Evolutionary conservation across 1,140 invertebrate species (phyloP).

Genomic region (Drosophila bocqueti): DNA sequence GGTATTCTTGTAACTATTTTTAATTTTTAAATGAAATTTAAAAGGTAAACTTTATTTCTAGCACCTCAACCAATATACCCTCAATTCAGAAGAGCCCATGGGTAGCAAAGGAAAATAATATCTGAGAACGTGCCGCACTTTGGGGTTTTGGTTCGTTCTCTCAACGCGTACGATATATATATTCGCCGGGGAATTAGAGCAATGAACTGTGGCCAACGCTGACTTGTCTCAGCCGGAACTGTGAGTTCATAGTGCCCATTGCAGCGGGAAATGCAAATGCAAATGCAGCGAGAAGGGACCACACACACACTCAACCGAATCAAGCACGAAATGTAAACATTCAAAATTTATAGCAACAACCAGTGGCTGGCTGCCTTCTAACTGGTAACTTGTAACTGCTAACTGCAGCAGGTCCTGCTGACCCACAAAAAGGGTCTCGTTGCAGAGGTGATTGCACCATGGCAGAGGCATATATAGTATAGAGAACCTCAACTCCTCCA

Average conservation of each 20-base stretch:
- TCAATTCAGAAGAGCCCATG: neutral
- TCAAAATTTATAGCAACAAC: slow-evolving; percentile 66
- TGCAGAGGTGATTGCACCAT: slow-evolving; percentile 64
- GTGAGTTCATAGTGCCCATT: slow-evolving; percentile 79
- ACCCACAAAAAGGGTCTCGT: slow-evolving; percentile 59
- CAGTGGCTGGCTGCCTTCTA: slow-evolving; percentile 13
- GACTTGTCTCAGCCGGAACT: slow-evolving; percentile 74
- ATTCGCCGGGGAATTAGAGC: slow-evolving; percentile 54
- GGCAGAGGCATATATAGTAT: neutral
- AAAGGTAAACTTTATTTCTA: too few relatives aligned
- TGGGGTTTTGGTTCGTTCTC: slow-evolving; percentile 29
- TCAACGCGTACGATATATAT: slow-evolving; percentile 31
- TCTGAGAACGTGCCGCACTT: slow-evolving; percentile 42
- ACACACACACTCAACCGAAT: slow-evolving; percentile 29
- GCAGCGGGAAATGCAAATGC: slow-evolving; percentile 44
- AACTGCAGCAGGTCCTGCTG: slow-evolving; percentile 55
- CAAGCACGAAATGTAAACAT: slow-evolving; percentile 69
- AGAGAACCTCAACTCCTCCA: neutral
- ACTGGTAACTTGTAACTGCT: slow-evolving; percentile 14
- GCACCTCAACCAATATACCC: neutral
- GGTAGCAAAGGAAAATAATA: slow-evolving; percentile 28
- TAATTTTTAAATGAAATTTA: too few relatives aligned
- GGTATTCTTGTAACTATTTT: too few relatives aligned
- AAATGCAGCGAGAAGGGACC: slow-evolving; percentile 7
- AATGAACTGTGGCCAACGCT: slow-evolving; percentile 65